phyloP scores from a whole-genome alignment of 2,797 vertebrate species.

The Acanthurus leucopareius region DNA sequence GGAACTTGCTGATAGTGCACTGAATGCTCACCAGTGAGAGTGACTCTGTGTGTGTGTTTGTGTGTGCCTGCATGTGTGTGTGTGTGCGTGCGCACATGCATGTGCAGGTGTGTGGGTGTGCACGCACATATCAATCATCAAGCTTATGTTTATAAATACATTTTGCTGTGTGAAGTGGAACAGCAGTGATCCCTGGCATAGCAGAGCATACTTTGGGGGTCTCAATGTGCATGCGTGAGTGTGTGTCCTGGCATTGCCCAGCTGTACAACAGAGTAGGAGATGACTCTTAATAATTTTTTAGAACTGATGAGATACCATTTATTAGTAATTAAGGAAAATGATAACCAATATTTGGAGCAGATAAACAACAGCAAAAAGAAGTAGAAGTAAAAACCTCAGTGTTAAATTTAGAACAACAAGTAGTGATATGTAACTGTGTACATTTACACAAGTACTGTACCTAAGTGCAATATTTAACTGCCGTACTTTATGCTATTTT shows the following conservation, averaged over 20 bases:
- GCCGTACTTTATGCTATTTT: too few relatives aligned
- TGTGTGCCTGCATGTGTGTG: neutral
- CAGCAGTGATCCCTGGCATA: constrained; percentile 79
- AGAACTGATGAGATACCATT: too few relatives aligned
- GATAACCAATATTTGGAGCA: too few relatives aligned
- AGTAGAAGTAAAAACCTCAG: too few relatives aligned
- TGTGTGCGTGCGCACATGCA: too few relatives aligned
- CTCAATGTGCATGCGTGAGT: constrained; percentile 56
- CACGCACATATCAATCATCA: constrained; percentile 62
- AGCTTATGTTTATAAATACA: constrained; percentile 87
- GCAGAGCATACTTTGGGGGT: constrained; percentile 66
- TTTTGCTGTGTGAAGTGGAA: constrained; percentile 87
- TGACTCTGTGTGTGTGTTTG: constrained; percentile 7
- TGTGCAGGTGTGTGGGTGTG: neutral
- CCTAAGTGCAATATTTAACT: too few relatives aligned
- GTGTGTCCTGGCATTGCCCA: constrained; percentile 56
- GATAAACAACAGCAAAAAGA: too few relatives aligned
- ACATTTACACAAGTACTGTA: too few relatives aligned
- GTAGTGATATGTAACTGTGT: too few relatives aligned
- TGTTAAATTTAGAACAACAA: too few relatives aligned
- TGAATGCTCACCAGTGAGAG: constrained; percentile 42
- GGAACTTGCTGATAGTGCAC: constrained; percentile 84
- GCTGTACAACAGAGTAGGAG: constrained; percentile 27
- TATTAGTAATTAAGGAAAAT: too few relatives aligned
- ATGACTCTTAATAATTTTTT: too few relatives aligned